These are phyloP conservation scores for Sinonovacula constricta DNA, from an alignment of 1,140 invertebrate species.

Conservation along the genomic window DNA sequence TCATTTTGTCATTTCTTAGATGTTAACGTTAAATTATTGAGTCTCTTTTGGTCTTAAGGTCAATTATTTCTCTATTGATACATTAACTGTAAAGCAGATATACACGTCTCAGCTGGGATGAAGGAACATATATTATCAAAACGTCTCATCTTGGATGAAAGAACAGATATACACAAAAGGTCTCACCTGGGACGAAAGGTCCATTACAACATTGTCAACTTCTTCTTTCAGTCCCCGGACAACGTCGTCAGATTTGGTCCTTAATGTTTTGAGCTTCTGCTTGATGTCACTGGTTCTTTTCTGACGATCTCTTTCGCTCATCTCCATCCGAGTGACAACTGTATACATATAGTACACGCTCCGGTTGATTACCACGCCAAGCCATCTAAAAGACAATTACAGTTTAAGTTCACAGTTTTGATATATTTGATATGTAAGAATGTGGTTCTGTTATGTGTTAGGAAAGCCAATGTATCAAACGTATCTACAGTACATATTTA, in stretches of 20 bases:
- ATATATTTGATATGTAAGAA: background rate
- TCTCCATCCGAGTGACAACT: constrained; percentile 52
- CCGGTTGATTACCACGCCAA: constrained; percentile 57
- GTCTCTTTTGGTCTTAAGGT: no score
- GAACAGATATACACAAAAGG: background rate
- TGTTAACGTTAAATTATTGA: no score
- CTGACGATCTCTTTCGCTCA: constrained; percentile 54
- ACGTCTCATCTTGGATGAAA: no score
- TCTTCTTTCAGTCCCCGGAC: constrained; percentile 39
- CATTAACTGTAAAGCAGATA: no score
- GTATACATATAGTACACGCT: constrained; percentile 53
- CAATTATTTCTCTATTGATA: no score
- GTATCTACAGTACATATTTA: background rate
- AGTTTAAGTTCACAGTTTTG: background rate
- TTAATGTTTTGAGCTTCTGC: constrained; percentile 53
- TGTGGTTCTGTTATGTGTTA: background rate
- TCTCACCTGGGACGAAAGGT: constrained; percentile 17
- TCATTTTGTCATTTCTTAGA: no score
- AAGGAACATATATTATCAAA: no score
- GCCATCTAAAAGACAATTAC: constrained; percentile 57
- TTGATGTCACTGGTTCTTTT: constrained; percentile 32
- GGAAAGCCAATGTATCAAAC: no score
- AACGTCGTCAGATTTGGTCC: constrained; percentile 45
- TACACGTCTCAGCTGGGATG: no score
- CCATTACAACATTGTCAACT: constrained; percentile 28